These are phyloP conservation scores for Jordanella pulchra DNA, from an alignment of 2,797 vertebrate genomes.

Conservation along the genomic window DNA sequence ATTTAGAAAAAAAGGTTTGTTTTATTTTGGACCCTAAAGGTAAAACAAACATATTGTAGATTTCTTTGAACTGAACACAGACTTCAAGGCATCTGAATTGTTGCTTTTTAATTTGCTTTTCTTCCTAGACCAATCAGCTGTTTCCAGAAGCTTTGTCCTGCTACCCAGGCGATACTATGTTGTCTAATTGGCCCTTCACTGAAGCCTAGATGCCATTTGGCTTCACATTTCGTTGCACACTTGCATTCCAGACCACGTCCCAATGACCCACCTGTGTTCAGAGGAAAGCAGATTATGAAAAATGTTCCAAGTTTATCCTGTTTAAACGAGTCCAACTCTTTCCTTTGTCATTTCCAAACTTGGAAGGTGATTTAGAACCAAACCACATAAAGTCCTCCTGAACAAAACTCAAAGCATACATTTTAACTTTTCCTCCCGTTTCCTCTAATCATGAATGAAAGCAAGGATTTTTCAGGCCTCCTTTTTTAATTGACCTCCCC, in stretches of 20 bases:
- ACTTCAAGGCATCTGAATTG: slow-evolving; percentile 22
- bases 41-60: no score
- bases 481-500: slow-evolving; percentile 77
- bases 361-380: slow-evolving; percentile 56
- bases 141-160: slow-evolving; percentile 41
- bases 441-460: slow-evolving; percentile 69
- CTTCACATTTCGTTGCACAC: slow-evolving; percentile 56
- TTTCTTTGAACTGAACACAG: slow-evolving; percentile 7
- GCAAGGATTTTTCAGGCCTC: slow-evolving; percentile 80
- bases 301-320: slow-evolving; percentile 30
- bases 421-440: slow-evolving; percentile 64
- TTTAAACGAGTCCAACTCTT: slow-evolving; percentile 42
- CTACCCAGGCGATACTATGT: slow-evolving; percentile 50
- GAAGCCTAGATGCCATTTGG: slow-evolving; percentile 36
- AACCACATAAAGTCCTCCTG: slow-evolving; percentile 39
- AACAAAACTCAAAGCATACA: slow-evolving; percentile 65
- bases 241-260: slow-evolving; percentile 51
- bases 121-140: slow-evolving; percentile 40
- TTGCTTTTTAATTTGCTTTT: no score
- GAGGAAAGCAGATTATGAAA: background rate
- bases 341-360: slow-evolving; percentile 43
- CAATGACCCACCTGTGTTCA: slow-evolving; percentile 38
- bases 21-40: no score
- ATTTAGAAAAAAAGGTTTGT: no score
- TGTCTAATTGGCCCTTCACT: slow-evolving; percentile 57